phyloP scores from a whole-genome alignment of 1,140 invertebrate species.

The Danaus plexippus region DNA sequence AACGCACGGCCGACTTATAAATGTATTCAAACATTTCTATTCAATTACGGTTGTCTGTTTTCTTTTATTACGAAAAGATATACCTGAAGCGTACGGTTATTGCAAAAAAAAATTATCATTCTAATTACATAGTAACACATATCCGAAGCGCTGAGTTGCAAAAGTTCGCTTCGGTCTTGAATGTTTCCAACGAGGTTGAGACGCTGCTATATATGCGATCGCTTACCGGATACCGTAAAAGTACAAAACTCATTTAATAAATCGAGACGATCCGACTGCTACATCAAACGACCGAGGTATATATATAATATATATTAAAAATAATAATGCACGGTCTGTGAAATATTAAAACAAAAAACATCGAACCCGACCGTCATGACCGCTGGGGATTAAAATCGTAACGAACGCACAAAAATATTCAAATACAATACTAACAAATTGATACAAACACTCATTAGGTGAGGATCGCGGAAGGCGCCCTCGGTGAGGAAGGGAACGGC shows the following conservation, averaged over 20 bases:
- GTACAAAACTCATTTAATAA: slow-evolving; percentile 51
- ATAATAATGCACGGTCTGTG: slow-evolving; percentile 23
- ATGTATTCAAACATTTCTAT: slow-evolving; percentile 21
- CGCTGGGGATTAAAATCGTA: slow-evolving; percentile 68
- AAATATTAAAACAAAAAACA: slow-evolving; percentile 61
- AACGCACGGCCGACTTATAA: slow-evolving; percentile 16
- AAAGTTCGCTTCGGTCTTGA: no score
- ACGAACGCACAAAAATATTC: slow-evolving; percentile 69
- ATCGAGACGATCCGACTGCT: slow-evolving; percentile 33
- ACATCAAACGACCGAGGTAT: slow-evolving; percentile 49
- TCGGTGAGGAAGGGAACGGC: neutral
- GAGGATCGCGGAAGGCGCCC: slow-evolving; percentile 54
- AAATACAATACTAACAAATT: slow-evolving; percentile 72
- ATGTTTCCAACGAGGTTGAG: no score
- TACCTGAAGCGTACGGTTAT: no score
- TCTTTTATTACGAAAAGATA: neutral
- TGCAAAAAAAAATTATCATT: no score
- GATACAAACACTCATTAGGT: slow-evolving; percentile 72
- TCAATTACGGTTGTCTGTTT: slow-evolving; percentile 17
- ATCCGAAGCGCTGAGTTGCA: no score
- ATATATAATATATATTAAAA: slow-evolving; percentile 30
- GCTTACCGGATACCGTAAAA: slow-evolving; percentile 21
- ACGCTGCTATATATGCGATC: neutral
- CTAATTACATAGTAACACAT: no score
- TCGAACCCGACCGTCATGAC: slow-evolving; percentile 52